Evolutionary conservation across 2,797 vertebrate species (phyloP), one percentile per base, ranked within the genome.

Genomic region (Ispidina picta): DNA sequence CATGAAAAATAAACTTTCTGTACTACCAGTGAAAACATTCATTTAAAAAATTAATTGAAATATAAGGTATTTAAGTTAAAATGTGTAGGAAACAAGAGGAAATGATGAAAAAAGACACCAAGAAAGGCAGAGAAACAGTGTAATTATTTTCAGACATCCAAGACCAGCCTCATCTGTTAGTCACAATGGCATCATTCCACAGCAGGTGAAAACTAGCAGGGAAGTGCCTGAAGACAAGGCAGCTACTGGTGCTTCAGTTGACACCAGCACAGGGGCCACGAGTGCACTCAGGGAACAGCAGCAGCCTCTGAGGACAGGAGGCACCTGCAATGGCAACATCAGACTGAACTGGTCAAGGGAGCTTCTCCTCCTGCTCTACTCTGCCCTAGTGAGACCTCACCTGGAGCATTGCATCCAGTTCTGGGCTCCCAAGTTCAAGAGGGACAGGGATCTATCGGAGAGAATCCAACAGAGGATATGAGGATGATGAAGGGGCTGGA

Each of bases 121-220:
- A 89, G 63, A 76, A 86, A 76, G 35, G 37, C 46, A 91, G 56
- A 79, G 71, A 81, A 91, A 78, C 52, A 76, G 58, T 48, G 19
- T 5, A 35, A 59, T 66, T 93, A 83, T 89, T 94, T 92, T 93
- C 86, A 83, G 74, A 76, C 56, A 88, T 43, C 41, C 37, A 86
- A 78, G 80, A 29, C 22, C 68, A 72, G 66, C n/a, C 71, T 52
- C 52, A 80, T 92, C 51, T 75, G 56, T 51, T 49, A 19, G 44
- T 54, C 70, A 79, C 65, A 75, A 69, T 7, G 26, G 68, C 71
- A 60, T 35, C 5, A 35, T 19, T 64, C 8, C 64, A 54, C 74
- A 90, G 83, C 83, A 92, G 74, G 64, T 86, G 88, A 88, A 72
- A 81, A 58, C 33, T 15, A 9, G 77, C 66, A 82, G 83, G 90